These are phyloP conservation scores for Macquaria ambigua DNA, from an alignment of 2,113 vertebrate genomes.

Conservation along the genomic window DNA sequence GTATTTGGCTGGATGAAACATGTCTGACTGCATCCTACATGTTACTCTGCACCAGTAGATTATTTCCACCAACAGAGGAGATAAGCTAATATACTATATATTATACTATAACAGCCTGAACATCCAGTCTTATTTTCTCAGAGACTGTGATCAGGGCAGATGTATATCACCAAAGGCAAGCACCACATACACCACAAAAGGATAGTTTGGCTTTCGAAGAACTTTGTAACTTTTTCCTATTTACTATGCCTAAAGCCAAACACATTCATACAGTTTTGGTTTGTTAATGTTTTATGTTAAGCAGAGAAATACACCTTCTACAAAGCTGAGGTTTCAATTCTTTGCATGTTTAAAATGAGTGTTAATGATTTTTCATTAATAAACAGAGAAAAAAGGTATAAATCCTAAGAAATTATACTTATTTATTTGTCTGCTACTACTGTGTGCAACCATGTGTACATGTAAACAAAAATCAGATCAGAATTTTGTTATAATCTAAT, in stretches of 20 bases:
- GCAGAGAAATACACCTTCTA: too few species aligned
- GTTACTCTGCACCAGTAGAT: neutral
- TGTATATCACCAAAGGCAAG: neutral
- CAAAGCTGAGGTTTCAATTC: neutral
- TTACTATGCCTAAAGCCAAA: neutral
- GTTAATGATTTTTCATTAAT: too few species aligned
- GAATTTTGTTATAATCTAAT: neutral
- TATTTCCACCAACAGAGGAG: neutral
- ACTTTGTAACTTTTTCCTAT: neutral
- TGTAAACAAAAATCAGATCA: neutral
- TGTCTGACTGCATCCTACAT: neutral
- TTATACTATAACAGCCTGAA: neutral
- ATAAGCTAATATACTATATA: neutral
- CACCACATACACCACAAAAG: neutral
- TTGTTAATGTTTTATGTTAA: neutral
- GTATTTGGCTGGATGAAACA: neutral
- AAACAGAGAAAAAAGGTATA: neutral
- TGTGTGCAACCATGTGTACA: neutral
- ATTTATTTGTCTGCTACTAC: neutral
- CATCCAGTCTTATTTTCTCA: neutral
- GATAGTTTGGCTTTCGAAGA: neutral
- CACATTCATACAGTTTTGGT: neutral
- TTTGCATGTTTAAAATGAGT: neutral
- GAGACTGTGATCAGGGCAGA: neutral
- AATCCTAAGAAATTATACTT: neutral